Conservation (phyloP, 2,888 invertebrate genomes). For the Lepidocyrtinus sp. region DNA sequence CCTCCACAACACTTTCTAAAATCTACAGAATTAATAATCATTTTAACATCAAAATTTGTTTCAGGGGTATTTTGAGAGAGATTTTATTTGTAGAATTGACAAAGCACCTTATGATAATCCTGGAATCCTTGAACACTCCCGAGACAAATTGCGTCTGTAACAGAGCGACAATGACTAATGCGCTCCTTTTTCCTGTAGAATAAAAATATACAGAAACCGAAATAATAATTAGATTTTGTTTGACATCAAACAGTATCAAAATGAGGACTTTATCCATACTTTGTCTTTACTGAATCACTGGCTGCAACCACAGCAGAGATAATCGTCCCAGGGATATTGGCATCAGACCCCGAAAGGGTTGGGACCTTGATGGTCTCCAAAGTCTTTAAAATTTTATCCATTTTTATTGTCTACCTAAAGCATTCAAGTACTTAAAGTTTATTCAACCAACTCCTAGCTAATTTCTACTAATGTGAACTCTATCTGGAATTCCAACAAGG, state of each 20-base stretch:
- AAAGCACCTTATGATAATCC: constrained; percentile 75
- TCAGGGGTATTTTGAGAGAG: too few species aligned
- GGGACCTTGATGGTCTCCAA: constrained; percentile 67
- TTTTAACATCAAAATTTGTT: too few species aligned
- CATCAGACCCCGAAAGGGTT: constrained; percentile 61
- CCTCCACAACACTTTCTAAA: constrained; percentile 81
- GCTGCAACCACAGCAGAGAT: constrained; percentile 68
- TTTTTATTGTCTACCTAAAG: too few species aligned
- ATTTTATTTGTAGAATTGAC: too few species aligned
- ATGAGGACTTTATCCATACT: constrained; percentile 48
- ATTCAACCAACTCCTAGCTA: too few species aligned
- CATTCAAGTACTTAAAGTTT: too few species aligned
- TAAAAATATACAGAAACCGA: neutral
- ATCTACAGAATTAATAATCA: constrained; percentile 73
- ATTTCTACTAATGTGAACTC: too few species aligned
- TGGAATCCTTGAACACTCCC: constrained; percentile 77
- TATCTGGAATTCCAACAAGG: too few species aligned
- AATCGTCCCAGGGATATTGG: constrained; percentile 65
- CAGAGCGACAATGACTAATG: constrained; percentile 80
- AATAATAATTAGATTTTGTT: too few species aligned
- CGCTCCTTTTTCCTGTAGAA: constrained; percentile 81
- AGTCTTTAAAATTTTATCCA: constrained; percentile 68
- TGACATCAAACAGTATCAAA: constrained; percentile 1
- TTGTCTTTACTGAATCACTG: constrained; percentile 68
- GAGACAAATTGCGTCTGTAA: constrained; percentile 82